A percentile compares a stretch with the other conserved stretches of the same genome.
phyloP scores from a whole-genome alignment of 2,113 vertebrate species.

The Entelurus aequoreus region DNA sequence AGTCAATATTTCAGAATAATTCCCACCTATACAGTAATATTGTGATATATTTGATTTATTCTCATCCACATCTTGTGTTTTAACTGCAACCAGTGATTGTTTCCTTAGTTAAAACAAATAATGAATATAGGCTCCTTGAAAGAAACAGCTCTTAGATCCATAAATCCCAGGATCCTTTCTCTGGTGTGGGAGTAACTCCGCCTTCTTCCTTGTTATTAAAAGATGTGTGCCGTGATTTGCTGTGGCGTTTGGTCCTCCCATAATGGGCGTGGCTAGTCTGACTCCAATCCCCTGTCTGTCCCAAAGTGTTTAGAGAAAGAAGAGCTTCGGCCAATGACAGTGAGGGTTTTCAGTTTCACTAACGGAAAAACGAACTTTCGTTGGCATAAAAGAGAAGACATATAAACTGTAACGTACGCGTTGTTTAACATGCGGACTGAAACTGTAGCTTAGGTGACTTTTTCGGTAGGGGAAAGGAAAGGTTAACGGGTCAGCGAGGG shows the following conservation, averaged over 20 bases:
- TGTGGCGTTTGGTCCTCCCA: not conserved
- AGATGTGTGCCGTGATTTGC: constrained; percentile 42
- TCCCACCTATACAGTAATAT: no score
- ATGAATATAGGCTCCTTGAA: no score
- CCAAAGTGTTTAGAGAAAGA: constrained; percentile 1
- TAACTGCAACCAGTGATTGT: no score
- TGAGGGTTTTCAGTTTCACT: not conserved
- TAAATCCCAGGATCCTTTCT: no score
- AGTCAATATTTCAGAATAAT: no score
- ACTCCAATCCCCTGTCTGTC: constrained; percentile 45
- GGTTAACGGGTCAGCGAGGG: constrained; percentile 15
- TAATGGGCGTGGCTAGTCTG: constrained; percentile 28
- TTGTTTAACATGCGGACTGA: not conserved
- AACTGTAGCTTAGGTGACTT: constrained; percentile 31
- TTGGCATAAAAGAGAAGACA: not conserved
- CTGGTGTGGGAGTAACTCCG: not conserved
- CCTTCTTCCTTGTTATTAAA: constrained; percentile 20
- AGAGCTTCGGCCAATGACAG: not conserved
- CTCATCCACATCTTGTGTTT: no score
- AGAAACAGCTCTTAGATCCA: no score
- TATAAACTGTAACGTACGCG: fast-evolving
- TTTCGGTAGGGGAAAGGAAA: constrained; percentile 6
- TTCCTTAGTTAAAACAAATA: no score
- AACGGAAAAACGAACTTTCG: not conserved
- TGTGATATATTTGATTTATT: no score